Evolutionary conservation across 2,888 invertebrate genomes (phyloP).

Genomic region (Calameuta idolon): DNA sequence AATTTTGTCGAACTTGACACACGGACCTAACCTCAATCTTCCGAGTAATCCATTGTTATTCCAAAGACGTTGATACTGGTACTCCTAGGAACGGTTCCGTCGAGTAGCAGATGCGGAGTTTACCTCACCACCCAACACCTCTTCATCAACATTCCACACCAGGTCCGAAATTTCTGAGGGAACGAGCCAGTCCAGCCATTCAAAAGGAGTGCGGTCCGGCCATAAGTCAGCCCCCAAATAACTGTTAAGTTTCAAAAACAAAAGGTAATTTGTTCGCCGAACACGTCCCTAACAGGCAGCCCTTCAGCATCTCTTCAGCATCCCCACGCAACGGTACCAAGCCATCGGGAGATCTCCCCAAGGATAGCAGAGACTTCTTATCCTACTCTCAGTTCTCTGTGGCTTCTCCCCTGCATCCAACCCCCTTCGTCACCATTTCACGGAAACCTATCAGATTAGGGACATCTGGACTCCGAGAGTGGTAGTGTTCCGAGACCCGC

Average conservation of each 20-base stretch:
- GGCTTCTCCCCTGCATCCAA: slow-evolving; percentile 8
- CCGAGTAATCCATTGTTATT: neutral
- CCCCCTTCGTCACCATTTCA: slow-evolving; percentile 39
- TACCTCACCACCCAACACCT: neutral
- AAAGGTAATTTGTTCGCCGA: slow-evolving; percentile 61
- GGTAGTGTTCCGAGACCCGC: neutral
- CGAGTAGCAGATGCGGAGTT: neutral
- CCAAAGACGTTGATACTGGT: neutral
- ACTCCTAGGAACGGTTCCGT: neutral
- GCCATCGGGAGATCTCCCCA: slow-evolving; percentile 38
- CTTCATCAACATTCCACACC: slow-evolving; percentile 15
- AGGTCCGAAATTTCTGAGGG: slow-evolving; percentile 2
- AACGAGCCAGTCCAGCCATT: slow-evolving; percentile 3
- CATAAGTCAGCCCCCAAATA: slow-evolving; percentile 21
- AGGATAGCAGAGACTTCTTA: slow-evolving; percentile 31
- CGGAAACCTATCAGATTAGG: slow-evolving; percentile 56
- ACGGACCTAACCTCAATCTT: neutral
- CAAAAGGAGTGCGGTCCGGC: slow-evolving; percentile 4
- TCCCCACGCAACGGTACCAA: slow-evolving; percentile 46
- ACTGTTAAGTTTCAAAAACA: slow-evolving; percentile 56
- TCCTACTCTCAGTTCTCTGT: neutral
- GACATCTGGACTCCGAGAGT: slow-evolving; percentile 45
- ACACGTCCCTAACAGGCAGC: slow-evolving; percentile 48
- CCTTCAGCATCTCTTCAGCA: slow-evolving; percentile 26
- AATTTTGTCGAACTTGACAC: neutral